Evolutionary conservation across 1,140 invertebrate species (phyloP), one percentile per base, ranked within the genome.

Genomic region (Orussus abietinus): DNA sequence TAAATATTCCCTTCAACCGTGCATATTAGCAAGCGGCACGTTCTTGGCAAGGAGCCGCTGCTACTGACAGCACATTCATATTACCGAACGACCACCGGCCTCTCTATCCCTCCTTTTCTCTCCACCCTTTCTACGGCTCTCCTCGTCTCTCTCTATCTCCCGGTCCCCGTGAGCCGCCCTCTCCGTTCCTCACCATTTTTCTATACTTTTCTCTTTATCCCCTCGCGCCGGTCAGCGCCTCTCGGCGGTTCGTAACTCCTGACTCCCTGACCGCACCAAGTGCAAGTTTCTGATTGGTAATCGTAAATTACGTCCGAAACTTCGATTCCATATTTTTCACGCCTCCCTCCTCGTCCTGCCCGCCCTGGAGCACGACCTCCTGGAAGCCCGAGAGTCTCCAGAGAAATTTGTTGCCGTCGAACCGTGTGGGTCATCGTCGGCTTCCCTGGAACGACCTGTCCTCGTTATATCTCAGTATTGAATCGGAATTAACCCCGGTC

Each of bases 31-130:
- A 60, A 54, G 47, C 61, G 38, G 52, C 53, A 57, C 52, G 57
- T 64, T 61, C 65, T 68, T 64, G 64, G 65, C 64, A 65, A 68
- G 64, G 53, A 68, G 56, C 64, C 53, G 64, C 62, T 68, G 65
- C 42, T 61, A 62, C 56, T 65, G 64, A 68, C 65, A 68, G 65
- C 56, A 61, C 64, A 68, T 68, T 68, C 59, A 65, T 68, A 62
- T 66, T 54, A 59, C 47, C 43, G 43, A 55, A 55, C 53, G 43
- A 56, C 50, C 53, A 38, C 49, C 38, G 45, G 36, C 14, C 11
- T 3, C 32, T 18, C 7, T 17, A 4, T 26, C 40, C 38, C 40
- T 38, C 52, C 29, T 41, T 55, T 42, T 55, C 48, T 55, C 52
- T 54, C 51, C 45, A 45, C 36, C 50, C 42, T 41, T 29, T 45